These are phyloP conservation scores for Marmota monax DNA, from an alignment of 2,113 vertebrate genomes.

Conservation along the genomic window DNA sequence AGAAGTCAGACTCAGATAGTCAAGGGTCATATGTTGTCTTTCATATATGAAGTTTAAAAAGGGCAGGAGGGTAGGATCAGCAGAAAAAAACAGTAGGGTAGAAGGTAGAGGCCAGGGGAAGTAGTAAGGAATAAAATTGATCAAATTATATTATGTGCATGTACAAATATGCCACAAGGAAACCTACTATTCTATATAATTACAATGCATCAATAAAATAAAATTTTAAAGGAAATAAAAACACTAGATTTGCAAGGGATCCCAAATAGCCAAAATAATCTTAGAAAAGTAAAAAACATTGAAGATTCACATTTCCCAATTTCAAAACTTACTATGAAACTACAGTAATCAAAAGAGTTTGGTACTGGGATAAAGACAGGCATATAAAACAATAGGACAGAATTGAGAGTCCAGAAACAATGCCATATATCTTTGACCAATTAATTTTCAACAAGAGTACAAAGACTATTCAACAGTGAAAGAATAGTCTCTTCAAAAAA, in stretches of 20 bases:
- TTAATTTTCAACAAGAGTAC: neutral
- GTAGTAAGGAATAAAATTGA: too few relatives aligned
- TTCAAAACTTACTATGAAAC: neutral
- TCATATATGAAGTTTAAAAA: too few relatives aligned
- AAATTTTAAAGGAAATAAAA: too few relatives aligned
- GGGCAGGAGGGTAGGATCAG: too few relatives aligned
- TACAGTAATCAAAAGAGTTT: neutral
- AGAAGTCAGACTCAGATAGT: too few relatives aligned
- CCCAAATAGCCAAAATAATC: neutral
- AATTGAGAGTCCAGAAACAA: neutral
- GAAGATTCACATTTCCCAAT: neutral
- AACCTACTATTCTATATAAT: too few relatives aligned
- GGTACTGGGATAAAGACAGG: neutral
- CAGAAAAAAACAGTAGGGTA: too few relatives aligned
- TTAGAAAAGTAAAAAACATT: neutral
- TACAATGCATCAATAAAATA: too few relatives aligned
- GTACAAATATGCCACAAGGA: too few relatives aligned
- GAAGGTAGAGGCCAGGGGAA: too few relatives aligned
- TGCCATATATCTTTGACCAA: neutral
- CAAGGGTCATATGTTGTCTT: too few relatives aligned
- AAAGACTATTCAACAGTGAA: neutral
- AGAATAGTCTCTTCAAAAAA: neutral
- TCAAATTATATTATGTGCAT: too few relatives aligned
- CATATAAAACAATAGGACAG: neutral
- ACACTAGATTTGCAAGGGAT: neutral